Evolutionary conservation across 2,888 invertebrate genomes (phyloP).

Genomic region (Scrobipalpa costella): DNA sequence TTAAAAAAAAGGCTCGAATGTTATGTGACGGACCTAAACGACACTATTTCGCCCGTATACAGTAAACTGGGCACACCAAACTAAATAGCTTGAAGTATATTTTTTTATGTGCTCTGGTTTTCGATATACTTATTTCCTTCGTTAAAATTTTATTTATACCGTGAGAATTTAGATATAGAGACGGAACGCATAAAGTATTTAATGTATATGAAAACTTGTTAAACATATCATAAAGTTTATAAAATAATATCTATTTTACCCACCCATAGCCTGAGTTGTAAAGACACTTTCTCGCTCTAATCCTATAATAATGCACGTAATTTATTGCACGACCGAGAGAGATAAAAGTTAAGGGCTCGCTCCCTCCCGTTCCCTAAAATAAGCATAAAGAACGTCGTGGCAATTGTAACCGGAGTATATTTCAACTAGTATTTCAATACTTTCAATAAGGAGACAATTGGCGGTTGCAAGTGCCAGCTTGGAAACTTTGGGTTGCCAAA

Average conservation of each 20-base stretch:
- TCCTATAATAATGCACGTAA: conserved; percentile 16
- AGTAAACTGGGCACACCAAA: too few relatives aligned
- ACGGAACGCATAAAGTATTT: neutral
- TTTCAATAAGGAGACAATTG: conserved; percentile 62
- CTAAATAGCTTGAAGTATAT: too few relatives aligned
- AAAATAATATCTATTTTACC: conserved; percentile 19
- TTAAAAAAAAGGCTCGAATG: too few relatives aligned
- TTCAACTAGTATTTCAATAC: conserved; percentile 31
- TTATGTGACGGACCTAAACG: too few relatives aligned
- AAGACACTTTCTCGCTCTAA: conserved; percentile 24
- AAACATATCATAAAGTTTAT: conserved; percentile 40
- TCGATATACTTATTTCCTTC: neutral
- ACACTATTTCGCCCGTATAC: too few relatives aligned
- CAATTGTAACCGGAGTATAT: conserved; percentile 31
- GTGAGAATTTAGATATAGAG: neutral
- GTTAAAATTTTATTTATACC: neutral
- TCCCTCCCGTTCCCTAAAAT: conserved; percentile 9
- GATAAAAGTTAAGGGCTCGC: conserved; percentile 8
- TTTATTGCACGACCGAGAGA: conserved; percentile 6
- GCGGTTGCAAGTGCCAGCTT: conserved; percentile 45
- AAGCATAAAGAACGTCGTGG: conserved; percentile 24
- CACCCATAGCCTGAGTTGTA: conserved; percentile 30
- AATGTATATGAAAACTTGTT: neutral
- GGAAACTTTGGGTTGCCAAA: neutral
- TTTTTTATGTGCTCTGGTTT: too few relatives aligned